Base-by-base conservation (phyloP, 1,140 invertebrate species). In the Drosophila lowei region DNA sequence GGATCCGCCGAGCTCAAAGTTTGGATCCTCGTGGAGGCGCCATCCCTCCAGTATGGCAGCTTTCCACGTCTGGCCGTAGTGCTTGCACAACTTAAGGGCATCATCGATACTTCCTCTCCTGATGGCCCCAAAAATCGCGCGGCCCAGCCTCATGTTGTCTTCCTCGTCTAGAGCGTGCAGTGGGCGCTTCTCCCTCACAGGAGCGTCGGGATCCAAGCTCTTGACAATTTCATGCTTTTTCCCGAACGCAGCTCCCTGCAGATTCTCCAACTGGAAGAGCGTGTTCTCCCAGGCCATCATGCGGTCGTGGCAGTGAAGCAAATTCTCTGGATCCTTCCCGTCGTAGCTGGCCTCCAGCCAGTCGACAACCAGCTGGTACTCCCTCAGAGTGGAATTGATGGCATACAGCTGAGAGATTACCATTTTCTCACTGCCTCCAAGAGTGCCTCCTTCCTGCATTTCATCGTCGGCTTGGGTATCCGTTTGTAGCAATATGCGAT, bases 181-280 rank as follows among this genome's bases (percentile, higher is more conserved):
- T 21, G 94, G 94, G 89, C 94, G 95, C 16, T 95, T 95, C 84
- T 98, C 95, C 61, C 97, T 93, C 18, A 94, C 92, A 0, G 96
- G 95, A 34, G 97, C 97, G 94, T 99, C 98, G n/a, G 98, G 98
- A 92, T 99, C 98, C 77, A 99, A 92, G 72, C 94, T 94, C 11
- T 94, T 94, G 0, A 97, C 94, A 52, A 96, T 92, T 57, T 93
- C 92, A 48, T 93, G 91, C 0, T 79, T 67, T 13, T 55, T 57
- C 1, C 83, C 84, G 28, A 95, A 95, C 0, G 93, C 92, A 11
- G 94, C 93, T 2, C 92, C 92, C 25, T 83, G 76, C n/a, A 71
- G 44, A 25, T 90, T 90, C 38, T 91, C 71, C 43, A 98, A 91
- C 71, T 96, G 94, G 92, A 97, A 95, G 7, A 98, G 92, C 5